Base-by-base conservation (phyloP, 2,888 invertebrate genomes). In the Automeris io region DNA sequence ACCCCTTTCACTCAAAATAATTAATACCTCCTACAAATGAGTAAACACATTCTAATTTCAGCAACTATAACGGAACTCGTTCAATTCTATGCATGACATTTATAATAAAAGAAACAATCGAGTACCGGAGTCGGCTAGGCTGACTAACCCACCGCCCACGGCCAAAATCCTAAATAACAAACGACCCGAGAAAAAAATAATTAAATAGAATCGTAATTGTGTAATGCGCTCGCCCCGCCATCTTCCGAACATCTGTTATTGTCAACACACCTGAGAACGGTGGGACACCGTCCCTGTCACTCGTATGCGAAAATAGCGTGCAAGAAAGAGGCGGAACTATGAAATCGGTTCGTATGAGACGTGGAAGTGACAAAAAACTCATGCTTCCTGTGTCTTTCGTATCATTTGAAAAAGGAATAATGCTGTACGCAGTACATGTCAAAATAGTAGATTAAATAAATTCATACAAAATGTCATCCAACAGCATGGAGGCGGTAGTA, bases 311-410 rank as follows among this genome's bases (percentile, higher is more conserved):
- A 41, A 38, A 23, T 1, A 18, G 13, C 29, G 35, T 1, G 63
- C 39, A 18, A 11, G 58, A 78, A 39, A 47, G 60, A 57, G 76
- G 80, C 16, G 39, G 52, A 23, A 21, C 32, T 43, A 53, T 43
- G 47, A 52, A 65, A 66, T 76, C 66, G 48, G 70, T 64, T 64
- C 56, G 54, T 60, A 50, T 61, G 61, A 70, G 67, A 76, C 65
- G 77, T 78, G 85, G 86, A 86, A 86, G 83, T 85, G 80, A 86
- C 86, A 85, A 86, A 85, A 85, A 86, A 83, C 76, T 75, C 70
- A 59, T 61, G 81, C 81, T 86, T 86, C 85, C 86, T 86, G 86
- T 86, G 83, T 83, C 83, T 86, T 83, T 83, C 69, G 79, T 81
- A 85, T 85, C 78, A 82, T 83, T 82, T 78, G 79, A 79, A 85